Conservation (phyloP, 2,888 invertebrate species). For the Cataglyphis rosenhaueri region DNA sequence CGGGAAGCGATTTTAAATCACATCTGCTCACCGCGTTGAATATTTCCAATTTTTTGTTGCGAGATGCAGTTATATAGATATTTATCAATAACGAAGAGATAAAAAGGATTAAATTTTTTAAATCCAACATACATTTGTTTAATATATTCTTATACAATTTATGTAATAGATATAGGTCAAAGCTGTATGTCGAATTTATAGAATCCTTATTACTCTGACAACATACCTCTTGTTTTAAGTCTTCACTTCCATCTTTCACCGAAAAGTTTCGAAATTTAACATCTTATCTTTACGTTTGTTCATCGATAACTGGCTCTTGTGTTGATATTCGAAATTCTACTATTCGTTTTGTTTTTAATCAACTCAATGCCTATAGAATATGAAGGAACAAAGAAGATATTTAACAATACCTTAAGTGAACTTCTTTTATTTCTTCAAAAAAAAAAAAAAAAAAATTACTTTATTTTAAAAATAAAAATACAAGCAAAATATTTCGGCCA, state of each 20-base stretch:
- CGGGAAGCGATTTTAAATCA: constrained; percentile 18
- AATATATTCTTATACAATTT: background rate
- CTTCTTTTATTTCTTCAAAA: background rate
- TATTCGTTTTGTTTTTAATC: background rate
- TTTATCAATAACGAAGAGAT: constrained; percentile 20
- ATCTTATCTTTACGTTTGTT: background rate
- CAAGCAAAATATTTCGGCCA: background rate
- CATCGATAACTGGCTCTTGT: background rate
- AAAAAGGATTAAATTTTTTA: background rate
- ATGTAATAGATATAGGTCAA: background rate
- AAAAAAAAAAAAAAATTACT: background rate
- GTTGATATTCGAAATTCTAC: background rate
- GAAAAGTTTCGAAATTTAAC: background rate
- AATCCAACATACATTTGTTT: background rate
- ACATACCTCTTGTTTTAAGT: background rate
- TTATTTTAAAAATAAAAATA: background rate
- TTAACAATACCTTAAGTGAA: background rate
- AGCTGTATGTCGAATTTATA: background rate
- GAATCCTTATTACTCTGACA: background rate
- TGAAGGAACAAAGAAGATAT: background rate
- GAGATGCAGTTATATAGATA: background rate
- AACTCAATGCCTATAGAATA: background rate
- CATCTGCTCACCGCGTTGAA: background rate
- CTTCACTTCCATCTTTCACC: background rate
- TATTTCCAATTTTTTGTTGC: constrained; percentile 24